phyloP scores from a whole-genome alignment of 2,888 invertebrate genomes.

The Harmothoe impar region DNA sequence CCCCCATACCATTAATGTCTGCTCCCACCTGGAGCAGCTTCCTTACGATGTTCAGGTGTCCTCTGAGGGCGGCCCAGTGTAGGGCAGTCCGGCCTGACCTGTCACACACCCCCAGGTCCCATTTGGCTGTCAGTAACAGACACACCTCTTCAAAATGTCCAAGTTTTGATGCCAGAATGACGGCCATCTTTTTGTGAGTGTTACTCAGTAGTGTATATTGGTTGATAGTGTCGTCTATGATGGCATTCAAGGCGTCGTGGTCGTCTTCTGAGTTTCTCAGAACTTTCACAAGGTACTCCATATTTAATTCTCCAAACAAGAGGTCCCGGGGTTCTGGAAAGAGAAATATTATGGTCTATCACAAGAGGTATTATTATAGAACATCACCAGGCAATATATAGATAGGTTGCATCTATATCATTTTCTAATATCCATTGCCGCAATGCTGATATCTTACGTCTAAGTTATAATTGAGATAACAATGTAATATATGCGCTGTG shows the following conservation, averaged over 20 bases:
- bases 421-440: no score
- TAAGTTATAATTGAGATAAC: no score
- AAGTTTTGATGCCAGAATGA: neutral
- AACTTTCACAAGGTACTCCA: neutral
- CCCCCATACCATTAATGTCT: neutral
- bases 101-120: neutral
- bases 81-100: neutral
- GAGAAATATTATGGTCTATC: no score
- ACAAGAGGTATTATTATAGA: no score
- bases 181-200: neutral
- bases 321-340: no score
- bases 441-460: no score
- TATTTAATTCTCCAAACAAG: neutral
- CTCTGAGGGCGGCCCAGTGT: neutral
- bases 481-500: no score
- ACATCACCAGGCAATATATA: no score
- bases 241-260: neutral
- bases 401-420: no score
- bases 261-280: neutral
- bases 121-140: neutral
- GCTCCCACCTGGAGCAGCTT: neutral
- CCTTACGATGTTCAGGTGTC: neutral
- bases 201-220: neutral
- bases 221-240: neutral
- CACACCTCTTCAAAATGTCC: neutral